A percentile compares a stretch with the other conserved stretches of the same genome.
Conservation (phyloP, 1,140 invertebrate genomes). For the Mycetomoellerius zeteki region DNA sequence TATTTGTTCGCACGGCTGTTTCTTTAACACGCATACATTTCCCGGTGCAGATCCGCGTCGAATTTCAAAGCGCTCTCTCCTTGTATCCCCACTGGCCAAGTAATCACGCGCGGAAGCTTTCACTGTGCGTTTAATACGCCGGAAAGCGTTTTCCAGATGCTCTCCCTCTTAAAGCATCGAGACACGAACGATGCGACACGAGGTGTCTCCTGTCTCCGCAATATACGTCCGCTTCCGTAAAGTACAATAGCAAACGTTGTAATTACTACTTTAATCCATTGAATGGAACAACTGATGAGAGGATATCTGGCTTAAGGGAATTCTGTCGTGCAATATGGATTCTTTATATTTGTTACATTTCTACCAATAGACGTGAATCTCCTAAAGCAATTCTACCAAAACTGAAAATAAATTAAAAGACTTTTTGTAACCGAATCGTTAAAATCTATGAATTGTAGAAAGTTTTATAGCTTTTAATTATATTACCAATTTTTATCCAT, state of each 20-base stretch:
- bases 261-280: conserved; percentile 54
- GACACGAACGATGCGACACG: conserved; percentile 13
- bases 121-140: conserved; percentile 53
- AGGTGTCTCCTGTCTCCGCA: conserved; percentile 1
- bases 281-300: neutral
- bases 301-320: conserved; percentile 2
- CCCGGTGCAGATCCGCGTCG: conserved; percentile 52
- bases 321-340: neutral
- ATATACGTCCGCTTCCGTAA: conserved; percentile 36
- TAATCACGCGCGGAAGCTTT: conserved; percentile 61
- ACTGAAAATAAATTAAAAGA: neutral
- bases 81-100: conserved; percentile 13
- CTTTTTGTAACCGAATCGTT: neutral
- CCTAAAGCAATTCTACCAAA: neutral
- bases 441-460: neutral
- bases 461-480: neutral
- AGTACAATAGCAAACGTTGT: conserved; percentile 2
- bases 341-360: neutral
- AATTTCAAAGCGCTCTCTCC: conserved; percentile 67
- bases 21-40: conserved; percentile 53
- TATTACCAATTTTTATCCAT: neutral
- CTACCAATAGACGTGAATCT: neutral
- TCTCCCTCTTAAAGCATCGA: conserved; percentile 50
- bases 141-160: conserved; percentile 69
- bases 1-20: conserved; percentile 54